These are phyloP conservation scores for Rhynchotus rufescens DNA, from an alignment of 2,797 vertebrate species.

Conservation along the genomic window DNA sequence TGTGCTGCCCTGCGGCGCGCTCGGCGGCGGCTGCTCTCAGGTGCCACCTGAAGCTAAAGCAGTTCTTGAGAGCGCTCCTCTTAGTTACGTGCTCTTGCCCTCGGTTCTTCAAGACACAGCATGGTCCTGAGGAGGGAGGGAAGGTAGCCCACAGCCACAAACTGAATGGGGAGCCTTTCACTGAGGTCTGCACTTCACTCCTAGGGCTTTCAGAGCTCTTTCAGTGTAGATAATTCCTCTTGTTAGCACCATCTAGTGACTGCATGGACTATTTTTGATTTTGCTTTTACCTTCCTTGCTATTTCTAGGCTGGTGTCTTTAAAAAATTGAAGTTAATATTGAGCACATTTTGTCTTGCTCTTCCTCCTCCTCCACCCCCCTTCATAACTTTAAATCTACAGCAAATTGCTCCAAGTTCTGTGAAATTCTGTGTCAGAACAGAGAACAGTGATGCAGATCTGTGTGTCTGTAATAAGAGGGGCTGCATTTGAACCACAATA, in stretches of 20 bases:
- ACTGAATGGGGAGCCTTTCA: not conserved
- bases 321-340: not conserved
- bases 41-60: not conserved
- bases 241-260: conserved; percentile 59
- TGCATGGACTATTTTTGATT: not conserved
- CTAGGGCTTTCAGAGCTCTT: not conserved
- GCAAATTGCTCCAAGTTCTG: not conserved
- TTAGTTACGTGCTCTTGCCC: not conserved
- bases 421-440: not conserved
- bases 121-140: not conserved
- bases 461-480: not conserved
- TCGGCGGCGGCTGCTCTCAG: not conserved
- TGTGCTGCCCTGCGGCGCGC: not conserved
- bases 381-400: not conserved
- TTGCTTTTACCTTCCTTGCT: not conserved
- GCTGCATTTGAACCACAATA: not conserved
- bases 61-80: not conserved
- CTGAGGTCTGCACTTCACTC: not conserved
- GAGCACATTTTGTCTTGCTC: not conserved
- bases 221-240: not conserved
- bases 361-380: not conserved
- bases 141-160: not conserved
- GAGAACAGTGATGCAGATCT: not conserved
- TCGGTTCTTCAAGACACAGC: not conserved
- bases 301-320: not conserved